A percentile compares a stretch with the other conserved stretches of the same genome.
These are phyloP conservation scores for Typhlichthys eigenmanni DNA, from an alignment of 2,797 vertebrate genomes.

Conservation along the genomic window DNA sequence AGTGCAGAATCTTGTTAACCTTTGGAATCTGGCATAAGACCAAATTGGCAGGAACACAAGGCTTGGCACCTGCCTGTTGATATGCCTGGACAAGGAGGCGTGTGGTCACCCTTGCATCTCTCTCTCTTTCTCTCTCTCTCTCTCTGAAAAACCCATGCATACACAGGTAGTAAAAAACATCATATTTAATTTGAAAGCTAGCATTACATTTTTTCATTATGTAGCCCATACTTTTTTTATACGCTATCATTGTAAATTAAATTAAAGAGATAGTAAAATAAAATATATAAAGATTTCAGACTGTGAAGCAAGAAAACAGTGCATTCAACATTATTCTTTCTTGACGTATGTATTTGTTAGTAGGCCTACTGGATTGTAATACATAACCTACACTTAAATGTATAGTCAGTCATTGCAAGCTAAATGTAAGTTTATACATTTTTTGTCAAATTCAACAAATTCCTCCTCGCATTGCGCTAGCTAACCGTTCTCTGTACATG, in stretches of 20 bases:
- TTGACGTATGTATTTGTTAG: too few species aligned
- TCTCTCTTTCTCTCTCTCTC: conserved; percentile 16
- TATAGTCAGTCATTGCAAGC: too few species aligned
- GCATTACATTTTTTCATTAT: neutral
- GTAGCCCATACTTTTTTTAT: neutral
- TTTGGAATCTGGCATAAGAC: conserved; percentile 65
- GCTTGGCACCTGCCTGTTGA: conserved; percentile 65
- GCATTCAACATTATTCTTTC: too few species aligned
- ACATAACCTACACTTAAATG: too few species aligned
- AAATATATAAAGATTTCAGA: neutral
- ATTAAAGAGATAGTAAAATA: neutral
- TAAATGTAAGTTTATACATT: too few species aligned
- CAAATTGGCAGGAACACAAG: conserved; percentile 58
- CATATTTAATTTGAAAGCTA: conserved; percentile 6
- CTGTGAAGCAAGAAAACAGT: too few species aligned
- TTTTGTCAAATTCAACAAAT: too few species aligned
- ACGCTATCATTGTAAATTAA: neutral
- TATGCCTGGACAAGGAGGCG: conserved; percentile 54
- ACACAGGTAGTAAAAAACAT: conserved; percentile 5
- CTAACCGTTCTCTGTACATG: too few species aligned
- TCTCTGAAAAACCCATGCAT: conserved; percentile 11
- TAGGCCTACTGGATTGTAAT: too few species aligned
- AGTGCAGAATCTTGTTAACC: conserved; percentile 71
- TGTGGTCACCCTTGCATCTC: conserved; percentile 46
- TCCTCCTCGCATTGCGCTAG: too few species aligned